Base-by-base conservation (phyloP, 2,888 invertebrate genomes). In the Thysanoteuthis rhombus region DNA sequence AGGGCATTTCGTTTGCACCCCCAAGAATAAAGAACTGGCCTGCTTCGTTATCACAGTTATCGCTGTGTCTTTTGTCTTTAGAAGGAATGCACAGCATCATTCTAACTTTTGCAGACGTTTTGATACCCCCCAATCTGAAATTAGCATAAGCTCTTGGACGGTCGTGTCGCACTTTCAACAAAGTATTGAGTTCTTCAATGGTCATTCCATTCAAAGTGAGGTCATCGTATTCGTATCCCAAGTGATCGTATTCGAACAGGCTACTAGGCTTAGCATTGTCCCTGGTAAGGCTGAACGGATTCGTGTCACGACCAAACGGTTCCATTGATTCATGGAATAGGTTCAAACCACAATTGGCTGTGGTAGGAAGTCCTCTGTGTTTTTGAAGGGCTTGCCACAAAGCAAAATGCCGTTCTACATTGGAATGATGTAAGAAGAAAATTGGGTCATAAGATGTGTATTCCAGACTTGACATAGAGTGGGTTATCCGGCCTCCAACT, bases 361-460 rank as follows among this genome's bases (percentile, higher is more conserved):
- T 90, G 4, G 90, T n/a, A 16, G 93, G 89, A 93, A 93, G 93
- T n/a, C 93, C 94, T 89, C 94, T 92, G 32, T 91, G 90, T 45
- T 94, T 94, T 93, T 94, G 94, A 75, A 94, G 94, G 28, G 93
- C 92, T 93, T 94, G 94, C 94, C 94, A 94, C 75, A 94, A 93
- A 89, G 93, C 93, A 93, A 94, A 94, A 47, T 94, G 89, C 16
- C 94, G 93, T 94, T 95, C 95, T 16, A 95, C 94, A 94, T 95
- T 95, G 42, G 95, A 94, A 93, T 95, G 95, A 89, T 95, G 95
- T 42, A 95, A 94, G 94, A 94, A 94, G 94, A 95, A 95, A 90
- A 95, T 93, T 38, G 95, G 95, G 91, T 95, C 95, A 93, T 95
- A 95, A n/a, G 95, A 93, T 40, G 94, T 94, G 93, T 94, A 95